Evolutionary conservation across 2,888 invertebrate species (phyloP).

Genomic region (Holacanthella duospinosa): DNA sequence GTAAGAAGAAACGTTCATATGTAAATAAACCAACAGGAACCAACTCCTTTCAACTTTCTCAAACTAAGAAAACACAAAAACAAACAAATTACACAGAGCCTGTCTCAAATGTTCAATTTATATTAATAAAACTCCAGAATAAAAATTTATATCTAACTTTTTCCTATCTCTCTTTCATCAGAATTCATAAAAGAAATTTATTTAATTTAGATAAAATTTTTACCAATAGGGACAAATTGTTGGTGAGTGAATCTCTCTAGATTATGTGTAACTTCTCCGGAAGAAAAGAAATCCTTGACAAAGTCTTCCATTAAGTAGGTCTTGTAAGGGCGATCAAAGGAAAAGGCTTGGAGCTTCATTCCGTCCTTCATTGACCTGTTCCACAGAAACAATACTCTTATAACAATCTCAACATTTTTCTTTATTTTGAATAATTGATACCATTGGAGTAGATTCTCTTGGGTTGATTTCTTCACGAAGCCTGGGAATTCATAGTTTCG

Average conservation of each 20-base stretch:
- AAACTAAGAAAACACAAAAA: too few relatives aligned
- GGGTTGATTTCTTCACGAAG: not conserved
- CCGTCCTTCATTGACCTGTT: slow-evolving; percentile 43
- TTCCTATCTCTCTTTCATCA: too few relatives aligned
- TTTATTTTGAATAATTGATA: not conserved
- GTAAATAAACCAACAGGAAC: too few relatives aligned
- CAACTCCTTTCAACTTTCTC: too few relatives aligned
- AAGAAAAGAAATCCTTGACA: slow-evolving; percentile 44
- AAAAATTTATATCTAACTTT: not conserved
- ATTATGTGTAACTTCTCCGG: slow-evolving; percentile 41
- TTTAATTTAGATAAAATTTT: not conserved
- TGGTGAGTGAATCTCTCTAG: too few relatives aligned
- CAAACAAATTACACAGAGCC: too few relatives aligned
- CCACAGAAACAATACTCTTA: too few relatives aligned
- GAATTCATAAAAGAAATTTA: too few relatives aligned
- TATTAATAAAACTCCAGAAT: not conserved
- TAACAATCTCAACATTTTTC: not conserved
- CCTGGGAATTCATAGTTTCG: not conserved
- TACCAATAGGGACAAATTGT: not conserved
- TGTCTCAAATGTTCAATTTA: not conserved
- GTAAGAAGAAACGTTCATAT: too few relatives aligned
- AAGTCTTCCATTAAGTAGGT: slow-evolving; percentile 43
- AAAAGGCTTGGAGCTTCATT: slow-evolving; percentile 42
- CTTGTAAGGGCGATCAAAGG: slow-evolving; percentile 44
- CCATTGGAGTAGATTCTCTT: not conserved